Base-by-base conservation (phyloP, 2,113 vertebrate genomes). In the Leptocoma aspasia region DNA sequence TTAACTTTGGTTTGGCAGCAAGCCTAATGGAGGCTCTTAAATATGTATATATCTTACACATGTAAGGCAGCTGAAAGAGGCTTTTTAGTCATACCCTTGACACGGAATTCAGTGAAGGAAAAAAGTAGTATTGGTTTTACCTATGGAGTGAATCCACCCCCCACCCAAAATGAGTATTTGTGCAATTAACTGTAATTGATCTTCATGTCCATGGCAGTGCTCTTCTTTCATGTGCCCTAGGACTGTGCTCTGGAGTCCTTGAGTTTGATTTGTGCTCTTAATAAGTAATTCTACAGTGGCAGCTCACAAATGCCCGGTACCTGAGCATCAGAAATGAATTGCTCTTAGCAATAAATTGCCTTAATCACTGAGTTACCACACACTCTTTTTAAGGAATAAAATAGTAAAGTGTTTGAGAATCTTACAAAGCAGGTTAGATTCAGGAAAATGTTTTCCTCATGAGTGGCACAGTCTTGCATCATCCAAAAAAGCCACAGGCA, bases 21-120 rank as follows among this genome's bases (percentile, higher is more conserved):
- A 39, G 95, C 95, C 94, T 97, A 96, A 94, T 96, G 90, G 88
- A 65, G 68, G 33, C 72, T 92, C 42, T 97, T 96, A 93, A 90
- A 83, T 94, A 52, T 78, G 42, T 65, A 50, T 92, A 50, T 49
- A 52, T 94, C 88, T 93, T 81, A 84, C 47, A 86, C 71, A 63
- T 1, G 3, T 64, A 42, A 85, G 81, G 84, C 60, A 54, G 54
- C 59, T 97, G 92, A 92, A 95, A 90, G 90, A 92, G 64, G 71
- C 90, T 86, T 92, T 95, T 93, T 92, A 92, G 63, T 92, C 78
- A 77, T 22, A 73, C 54, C 68, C 68, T 96, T 90, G 82, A 93
- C 94, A 90, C 89, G 79, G 86, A 94, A 81, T 90, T 56, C 86
- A 70, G 76, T 15, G 22, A 80, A 73, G 82, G 75, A 83, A 78